A percentile compares a stretch with the other conserved stretches of the same genome.
Evolutionary conservation across 1,140 invertebrate genomes (phyloP).

Genomic region (Nasonia vitripennis): DNA sequence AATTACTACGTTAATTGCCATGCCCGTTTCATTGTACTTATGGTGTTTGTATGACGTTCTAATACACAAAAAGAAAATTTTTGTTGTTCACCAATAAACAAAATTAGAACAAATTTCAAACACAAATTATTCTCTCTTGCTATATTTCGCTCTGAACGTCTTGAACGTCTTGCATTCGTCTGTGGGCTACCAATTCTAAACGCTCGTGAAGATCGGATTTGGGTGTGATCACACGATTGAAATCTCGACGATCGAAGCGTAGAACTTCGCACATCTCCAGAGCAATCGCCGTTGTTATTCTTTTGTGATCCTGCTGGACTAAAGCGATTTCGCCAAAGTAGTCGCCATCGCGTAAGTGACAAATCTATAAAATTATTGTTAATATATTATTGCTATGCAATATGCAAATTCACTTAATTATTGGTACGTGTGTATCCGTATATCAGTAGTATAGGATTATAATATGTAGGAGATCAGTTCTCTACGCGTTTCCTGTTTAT

Average conservation of each 20-base stretch:
- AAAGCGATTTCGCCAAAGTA: conserved; percentile 73
- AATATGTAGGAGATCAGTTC: no score
- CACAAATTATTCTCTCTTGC: not conserved
- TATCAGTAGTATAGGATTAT: no score
- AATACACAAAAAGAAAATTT: no score
- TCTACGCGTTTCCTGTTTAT: no score
- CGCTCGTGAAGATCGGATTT: conserved; percentile 54
- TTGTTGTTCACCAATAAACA: no score
- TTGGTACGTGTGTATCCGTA: no score
- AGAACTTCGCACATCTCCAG: conserved; percentile 66
- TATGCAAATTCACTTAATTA: no score
- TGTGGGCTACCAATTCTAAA: conserved; percentile 49
- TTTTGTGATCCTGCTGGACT: conserved; percentile 56
- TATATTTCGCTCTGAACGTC: conserved; percentile 25
- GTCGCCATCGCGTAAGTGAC: conserved; percentile 73
- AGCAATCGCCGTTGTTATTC: conserved; percentile 62
- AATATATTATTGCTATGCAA: not conserved
- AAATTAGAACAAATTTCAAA: no score
- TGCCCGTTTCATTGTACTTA: no score
- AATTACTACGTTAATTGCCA: no score
- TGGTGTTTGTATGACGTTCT: no score
- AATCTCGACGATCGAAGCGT: conserved; percentile 61
- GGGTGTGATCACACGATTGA: conserved; percentile 56
- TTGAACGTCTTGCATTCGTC: conserved; percentile 10
- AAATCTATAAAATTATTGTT: conserved; percentile 64